Evolutionary conservation across 1,140 invertebrate species (phyloP).

Genomic region (Hylyphantes graminicola): DNA sequence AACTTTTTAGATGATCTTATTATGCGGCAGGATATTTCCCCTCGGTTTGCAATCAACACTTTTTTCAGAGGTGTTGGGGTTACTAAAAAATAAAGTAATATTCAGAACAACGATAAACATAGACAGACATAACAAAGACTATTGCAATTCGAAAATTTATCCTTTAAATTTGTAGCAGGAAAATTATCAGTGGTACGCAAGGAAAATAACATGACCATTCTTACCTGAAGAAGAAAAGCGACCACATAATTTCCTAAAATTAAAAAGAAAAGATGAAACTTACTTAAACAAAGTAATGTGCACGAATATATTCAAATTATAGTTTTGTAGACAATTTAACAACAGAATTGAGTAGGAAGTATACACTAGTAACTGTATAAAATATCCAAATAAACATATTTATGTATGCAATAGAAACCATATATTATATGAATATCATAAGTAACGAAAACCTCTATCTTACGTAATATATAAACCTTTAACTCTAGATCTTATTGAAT

Average conservation of each 20-base stretch:
- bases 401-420: no score
- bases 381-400: not conserved
- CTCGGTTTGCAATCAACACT: conserved; percentile 94
- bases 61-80: conserved; percentile 73
- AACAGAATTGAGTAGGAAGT: not conserved
- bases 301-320: not conserved
- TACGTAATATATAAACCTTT: conserved; percentile 13
- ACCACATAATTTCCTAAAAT: conserved; percentile 13
- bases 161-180: not conserved
- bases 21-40: conserved; percentile 96
- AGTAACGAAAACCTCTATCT: not conserved
- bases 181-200: not conserved
- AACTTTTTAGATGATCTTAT: conserved; percentile 88
- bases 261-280: conserved; percentile 2
- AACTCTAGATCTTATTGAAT: not conserved
- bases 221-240: conserved; percentile 7
- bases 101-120: not conserved
- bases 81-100: not conserved
- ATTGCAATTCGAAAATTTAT: not conserved
- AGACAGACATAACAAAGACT: not conserved
- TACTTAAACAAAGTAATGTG: not conserved
- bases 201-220: not conserved
- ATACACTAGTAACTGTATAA: not conserved
- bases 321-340: not conserved
- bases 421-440: no score